A percentile compares a stretch with the other conserved stretches of the same genome.
Conservation (phyloP, 2,797 vertebrate species). For the Hypotaenidia okinawae region DNA sequence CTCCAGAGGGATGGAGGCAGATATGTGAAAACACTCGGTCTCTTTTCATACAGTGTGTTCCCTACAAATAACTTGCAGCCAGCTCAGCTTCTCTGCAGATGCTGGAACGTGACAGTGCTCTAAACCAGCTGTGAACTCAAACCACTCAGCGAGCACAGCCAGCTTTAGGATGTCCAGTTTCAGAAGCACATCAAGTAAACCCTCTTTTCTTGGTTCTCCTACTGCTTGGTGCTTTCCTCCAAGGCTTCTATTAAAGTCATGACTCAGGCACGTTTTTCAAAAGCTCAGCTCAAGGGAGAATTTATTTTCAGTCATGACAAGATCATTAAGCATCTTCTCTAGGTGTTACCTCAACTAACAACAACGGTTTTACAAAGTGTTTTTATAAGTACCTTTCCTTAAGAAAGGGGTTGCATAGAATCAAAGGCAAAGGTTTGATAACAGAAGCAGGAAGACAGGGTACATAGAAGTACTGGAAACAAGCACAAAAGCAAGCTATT, state of each 20-base stretch:
- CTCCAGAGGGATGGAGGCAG: not conserved
- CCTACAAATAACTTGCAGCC: not conserved
- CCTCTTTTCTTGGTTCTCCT: not conserved
- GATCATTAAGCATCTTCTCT: not conserved
- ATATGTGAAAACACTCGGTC: not conserved
- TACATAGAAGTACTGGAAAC: not conserved
- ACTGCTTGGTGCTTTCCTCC: not conserved
- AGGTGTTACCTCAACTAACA: not conserved
- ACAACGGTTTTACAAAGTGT: not conserved
- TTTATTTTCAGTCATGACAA: not conserved
- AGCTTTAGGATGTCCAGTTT: not conserved
- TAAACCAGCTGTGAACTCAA: not conserved
- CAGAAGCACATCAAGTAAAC: not conserved
- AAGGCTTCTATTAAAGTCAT: not conserved
- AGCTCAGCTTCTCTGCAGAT: not conserved
- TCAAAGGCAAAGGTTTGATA: not conserved
- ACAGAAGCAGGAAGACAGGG: not conserved
- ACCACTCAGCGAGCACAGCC: not conserved
- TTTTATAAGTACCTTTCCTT: not conserved
- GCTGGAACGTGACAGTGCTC: fast-evolving
- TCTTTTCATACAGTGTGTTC: not conserved
- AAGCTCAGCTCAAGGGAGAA: not conserved
- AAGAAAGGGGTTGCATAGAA: not conserved
- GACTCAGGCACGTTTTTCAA: not conserved
- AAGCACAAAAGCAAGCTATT: constrained; percentile 2